phyloP scores from a whole-genome alignment of 2,888 invertebrate genomes.

The Venustoraphidia nigricollis region DNA sequence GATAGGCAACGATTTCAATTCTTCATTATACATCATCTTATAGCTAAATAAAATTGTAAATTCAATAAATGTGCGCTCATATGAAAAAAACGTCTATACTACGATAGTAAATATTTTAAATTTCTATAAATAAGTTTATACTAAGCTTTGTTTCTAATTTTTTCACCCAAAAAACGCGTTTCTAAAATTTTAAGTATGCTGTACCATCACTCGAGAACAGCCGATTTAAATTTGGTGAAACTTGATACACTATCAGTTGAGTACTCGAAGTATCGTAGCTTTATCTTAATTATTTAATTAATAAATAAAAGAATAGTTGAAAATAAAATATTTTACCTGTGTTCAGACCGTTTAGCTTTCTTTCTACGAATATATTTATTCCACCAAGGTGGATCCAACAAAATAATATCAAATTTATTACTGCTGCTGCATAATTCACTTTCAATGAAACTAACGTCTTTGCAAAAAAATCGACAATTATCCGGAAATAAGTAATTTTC shows the following conservation, averaged over 20 bases:
- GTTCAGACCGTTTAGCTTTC: conserved; percentile 40
- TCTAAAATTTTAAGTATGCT: too few relatives aligned
- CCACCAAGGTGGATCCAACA: conserved; percentile 93
- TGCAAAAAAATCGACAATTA: conserved; percentile 48
- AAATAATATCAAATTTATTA: conserved; percentile 56
- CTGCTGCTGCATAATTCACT: conserved; percentile 24
- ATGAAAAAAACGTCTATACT: too few relatives aligned
- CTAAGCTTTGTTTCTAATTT: too few relatives aligned
- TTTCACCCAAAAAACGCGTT: too few relatives aligned
- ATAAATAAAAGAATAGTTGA: neutral
- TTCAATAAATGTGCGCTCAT: too few relatives aligned
- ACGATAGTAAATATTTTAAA: too few relatives aligned
- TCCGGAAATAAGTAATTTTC: conserved; percentile 48
- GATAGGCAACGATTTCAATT: conserved; percentile 56
- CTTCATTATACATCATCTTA: conserved; percentile 61
- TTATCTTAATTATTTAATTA: neutral
- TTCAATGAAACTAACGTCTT: conserved; percentile 43
- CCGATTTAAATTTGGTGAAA: too few relatives aligned
- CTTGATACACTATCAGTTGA: too few relatives aligned
- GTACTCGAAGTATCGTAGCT: too few relatives aligned
- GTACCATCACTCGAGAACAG: too few relatives aligned
- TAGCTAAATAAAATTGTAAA: conserved; percentile 37
- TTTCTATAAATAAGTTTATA: too few relatives aligned
- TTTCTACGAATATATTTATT: conserved; percentile 84
- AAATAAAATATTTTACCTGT: conserved; percentile 33